These are phyloP conservation scores for Synchiropus splendidus DNA, from an alignment of 2,113 vertebrate species.

Conservation along the genomic window DNA sequence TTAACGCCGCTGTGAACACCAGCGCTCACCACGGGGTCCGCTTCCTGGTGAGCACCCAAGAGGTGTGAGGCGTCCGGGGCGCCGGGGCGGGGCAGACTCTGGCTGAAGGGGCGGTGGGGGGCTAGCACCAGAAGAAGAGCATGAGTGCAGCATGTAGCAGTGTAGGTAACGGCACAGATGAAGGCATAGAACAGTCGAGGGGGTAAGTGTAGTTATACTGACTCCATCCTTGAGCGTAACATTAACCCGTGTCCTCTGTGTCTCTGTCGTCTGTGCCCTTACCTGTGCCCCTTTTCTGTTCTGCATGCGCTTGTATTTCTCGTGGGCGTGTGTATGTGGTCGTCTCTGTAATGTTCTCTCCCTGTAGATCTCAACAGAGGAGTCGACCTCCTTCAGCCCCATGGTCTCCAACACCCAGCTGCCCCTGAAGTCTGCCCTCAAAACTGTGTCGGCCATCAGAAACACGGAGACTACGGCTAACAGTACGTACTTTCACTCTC, in stretches of 20 bases:
- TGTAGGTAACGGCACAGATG: conserved; percentile 60
- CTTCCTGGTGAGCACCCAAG: conserved; percentile 80
- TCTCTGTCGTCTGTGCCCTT: conserved; percentile 59
- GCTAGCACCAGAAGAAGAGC: conserved; percentile 32
- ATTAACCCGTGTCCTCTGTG: conserved; percentile 43
- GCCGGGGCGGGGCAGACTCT: conserved; percentile 25
- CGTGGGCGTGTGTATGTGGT: conserved; percentile 15
- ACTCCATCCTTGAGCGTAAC: conserved; percentile 6
- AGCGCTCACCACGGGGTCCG: conserved; percentile 66
- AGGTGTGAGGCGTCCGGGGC: conserved; percentile 59
- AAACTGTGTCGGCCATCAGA: conserved; percentile 70
- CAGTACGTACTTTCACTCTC: conserved; percentile 57
- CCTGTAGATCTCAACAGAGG: conserved; percentile 73
- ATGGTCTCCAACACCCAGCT: conserved; percentile 66
- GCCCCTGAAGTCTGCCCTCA: conserved; percentile 86
- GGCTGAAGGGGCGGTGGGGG: conserved; percentile 33
- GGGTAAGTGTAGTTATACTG: conserved; percentile 40
- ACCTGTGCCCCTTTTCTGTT: conserved; percentile 38
- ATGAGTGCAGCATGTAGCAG: conserved; percentile 51
- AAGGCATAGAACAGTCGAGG: conserved; percentile 13
- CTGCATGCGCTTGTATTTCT: neutral
- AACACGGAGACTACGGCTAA: conserved; percentile 61
- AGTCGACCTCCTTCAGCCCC: conserved; percentile 71
- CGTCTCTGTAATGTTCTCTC: conserved; percentile 36
- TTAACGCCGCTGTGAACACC: conserved; percentile 37